phyloP scores from a whole-genome alignment of 92 coral and sea anemone species.

The Desmophyllum pertusum region DNA sequence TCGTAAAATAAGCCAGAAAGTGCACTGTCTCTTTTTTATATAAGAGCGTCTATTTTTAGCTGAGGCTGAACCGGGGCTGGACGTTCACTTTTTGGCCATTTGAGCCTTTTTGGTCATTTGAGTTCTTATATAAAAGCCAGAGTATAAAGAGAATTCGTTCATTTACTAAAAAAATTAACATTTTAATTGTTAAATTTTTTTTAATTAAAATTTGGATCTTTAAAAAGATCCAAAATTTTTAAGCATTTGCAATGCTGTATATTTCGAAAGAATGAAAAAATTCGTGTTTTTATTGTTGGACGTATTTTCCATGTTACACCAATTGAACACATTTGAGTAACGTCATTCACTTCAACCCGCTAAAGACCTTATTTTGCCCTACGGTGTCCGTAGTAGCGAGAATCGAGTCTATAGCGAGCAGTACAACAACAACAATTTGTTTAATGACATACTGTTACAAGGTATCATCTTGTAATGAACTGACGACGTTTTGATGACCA shows the following conservation, averaged over 20 bases:
- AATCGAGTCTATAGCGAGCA: neutral
- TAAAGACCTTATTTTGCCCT: neutral
- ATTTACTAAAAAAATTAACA: neutral
- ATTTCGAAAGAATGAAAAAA: neutral
- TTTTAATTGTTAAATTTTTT: too few species aligned
- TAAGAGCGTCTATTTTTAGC: too few species aligned
- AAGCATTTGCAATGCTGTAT: neutral
- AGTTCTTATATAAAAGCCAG: too few species aligned
- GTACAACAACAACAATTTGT: neutral
- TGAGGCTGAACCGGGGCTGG: too few species aligned
- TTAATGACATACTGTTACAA: slow-evolving; percentile 9
- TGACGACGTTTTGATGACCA: slow-evolving; percentile 9
- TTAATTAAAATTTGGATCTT: too few species aligned
- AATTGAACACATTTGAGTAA: neutral
- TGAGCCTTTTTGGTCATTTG: too few species aligned
- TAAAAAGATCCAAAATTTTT: too few species aligned
- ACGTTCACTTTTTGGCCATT: too few species aligned
- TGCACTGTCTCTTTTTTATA: too few species aligned
- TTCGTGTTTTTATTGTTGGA: neutral
- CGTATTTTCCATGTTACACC: neutral
- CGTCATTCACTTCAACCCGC: neutral
- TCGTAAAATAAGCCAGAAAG: neutral
- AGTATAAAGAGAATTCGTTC: neutral
- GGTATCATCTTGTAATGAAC: neutral
- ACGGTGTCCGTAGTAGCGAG: neutral